Evolutionary conservation across 2,888 invertebrate species (phyloP), one percentile per base, ranked within the genome.

Genomic region (Luffia ferchaultella): DNA sequence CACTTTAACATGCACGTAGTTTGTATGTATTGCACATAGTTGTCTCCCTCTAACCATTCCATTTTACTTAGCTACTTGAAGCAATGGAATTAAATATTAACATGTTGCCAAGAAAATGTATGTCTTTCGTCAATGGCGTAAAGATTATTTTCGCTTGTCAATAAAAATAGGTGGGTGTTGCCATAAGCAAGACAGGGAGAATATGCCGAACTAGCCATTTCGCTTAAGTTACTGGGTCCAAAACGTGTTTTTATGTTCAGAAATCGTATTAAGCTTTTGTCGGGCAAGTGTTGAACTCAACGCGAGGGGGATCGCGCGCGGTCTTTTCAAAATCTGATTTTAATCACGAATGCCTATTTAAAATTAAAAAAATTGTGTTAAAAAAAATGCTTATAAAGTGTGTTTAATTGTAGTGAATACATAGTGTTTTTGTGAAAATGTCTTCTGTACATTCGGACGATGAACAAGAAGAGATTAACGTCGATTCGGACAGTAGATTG

Each of bases 381-480:
- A n/a, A n/a, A n/a, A n/a, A n/a, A n/a, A n/a, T n/a, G n/a, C n/a
- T n/a, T n/a, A n/a, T n/a, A n/a, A n/a, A n/a, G n/a, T n/a, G n/a
- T n/a, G n/a, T n/a, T n/a, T n/a, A n/a, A n/a, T n/a, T n/a, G n/a
- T n/a, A n/a, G n/a, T n/a, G n/a, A n/a, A n/a, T n/a, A n/a, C n/a
- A n/a, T n/a, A n/a, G n/a, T n/a, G n/a, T n/a, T n/a, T n/a, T n/a
- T n/a, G n/a, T n/a, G 47, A 72, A 70, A 55, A 85, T 85, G 85
- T 85, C 85, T 55, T 85, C 85, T 50, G 68, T 82, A 58, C 85
- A 85, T 68, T 85, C 86, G 52, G 88, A 88, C 65, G 88, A 89
- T 58, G 89, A 89, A 57, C 89, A 88, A 62, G 86, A 86, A 57
- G 89, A 89, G 74, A 89, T 89, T 59, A 89, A 89, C 63, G 89